phyloP scores from a whole-genome alignment of 1,140 invertebrate genomes.

The Bombus waltoni region DNA sequence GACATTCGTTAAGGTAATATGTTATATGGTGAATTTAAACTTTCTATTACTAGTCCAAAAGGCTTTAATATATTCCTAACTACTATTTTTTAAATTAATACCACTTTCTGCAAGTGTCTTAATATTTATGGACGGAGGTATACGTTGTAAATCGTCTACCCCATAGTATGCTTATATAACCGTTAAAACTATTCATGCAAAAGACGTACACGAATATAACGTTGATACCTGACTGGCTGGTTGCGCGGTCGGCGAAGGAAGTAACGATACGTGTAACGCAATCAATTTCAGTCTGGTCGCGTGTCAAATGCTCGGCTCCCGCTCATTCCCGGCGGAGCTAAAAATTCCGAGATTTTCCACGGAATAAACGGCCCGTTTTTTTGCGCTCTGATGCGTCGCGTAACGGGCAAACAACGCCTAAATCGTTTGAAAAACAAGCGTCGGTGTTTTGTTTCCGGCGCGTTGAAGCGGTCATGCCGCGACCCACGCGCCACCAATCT shows the following conservation, averaged over 20 bases:
- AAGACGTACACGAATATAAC: neutral
- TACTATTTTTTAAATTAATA: too few species aligned
- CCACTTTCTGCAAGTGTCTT: too few species aligned
- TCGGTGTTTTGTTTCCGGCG: slow-evolving; percentile 31
- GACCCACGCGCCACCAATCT: slow-evolving; percentile 6
- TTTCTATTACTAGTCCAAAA: too few species aligned
- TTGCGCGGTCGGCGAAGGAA: neutral
- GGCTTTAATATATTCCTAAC: too few species aligned
- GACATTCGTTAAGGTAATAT: too few species aligned
- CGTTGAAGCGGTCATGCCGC: slow-evolving; percentile 13
- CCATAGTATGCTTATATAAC: too few species aligned
- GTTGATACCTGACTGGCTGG: neutral
- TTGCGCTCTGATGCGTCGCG: slow-evolving; percentile 17
- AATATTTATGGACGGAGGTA: too few species aligned
- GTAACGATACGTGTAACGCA: slow-evolving; percentile 37
- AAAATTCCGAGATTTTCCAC: slow-evolving; percentile 40
- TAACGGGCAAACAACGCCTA: slow-evolving; percentile 22
- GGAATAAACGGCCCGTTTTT: slow-evolving; percentile 44
- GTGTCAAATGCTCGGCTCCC: neutral
- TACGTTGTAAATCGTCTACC: too few species aligned
- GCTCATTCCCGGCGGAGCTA: slow-evolving; percentile 11
- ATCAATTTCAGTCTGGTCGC: slow-evolving; percentile 9
- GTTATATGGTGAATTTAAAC: too few species aligned
- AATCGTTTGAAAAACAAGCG: slow-evolving; percentile 48
- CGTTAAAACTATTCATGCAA: neutral